Percentiles rank a stretch among this genome's conserved stretches.
Conservation (phyloP, 2,113 vertebrate species). For the Corvus cornix region DNA sequence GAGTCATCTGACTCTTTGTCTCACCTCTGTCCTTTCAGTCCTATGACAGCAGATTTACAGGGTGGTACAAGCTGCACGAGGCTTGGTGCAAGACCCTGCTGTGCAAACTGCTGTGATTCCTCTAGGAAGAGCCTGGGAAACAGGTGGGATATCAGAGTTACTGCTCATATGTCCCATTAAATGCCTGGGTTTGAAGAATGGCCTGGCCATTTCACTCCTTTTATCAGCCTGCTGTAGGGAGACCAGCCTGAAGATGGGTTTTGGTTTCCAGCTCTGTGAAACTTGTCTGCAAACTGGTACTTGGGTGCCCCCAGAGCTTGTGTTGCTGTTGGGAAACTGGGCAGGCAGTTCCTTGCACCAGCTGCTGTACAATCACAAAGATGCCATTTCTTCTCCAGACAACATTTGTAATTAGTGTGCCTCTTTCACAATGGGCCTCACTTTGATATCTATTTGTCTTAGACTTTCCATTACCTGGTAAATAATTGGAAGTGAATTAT, state of each 20-base stretch:
- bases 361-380: background rate
- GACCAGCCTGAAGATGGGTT: background rate
- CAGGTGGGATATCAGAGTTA: background rate
- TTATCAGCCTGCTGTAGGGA: background rate
- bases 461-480: background rate
- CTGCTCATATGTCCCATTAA: background rate
- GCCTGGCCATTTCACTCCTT: background rate
- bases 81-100: background rate
- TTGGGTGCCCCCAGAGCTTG: background rate
- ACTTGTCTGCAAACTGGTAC: background rate
- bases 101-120: background rate
- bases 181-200: background rate
- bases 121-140: background rate
- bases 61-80: background rate
- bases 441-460: background rate
- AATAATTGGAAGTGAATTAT: background rate
- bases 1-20: fast-evolving
- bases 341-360: background rate
- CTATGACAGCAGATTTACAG: background rate
- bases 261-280: background rate
- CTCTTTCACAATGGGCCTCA: background rate
- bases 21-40: background rate
- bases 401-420: background rate
- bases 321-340: background rate
- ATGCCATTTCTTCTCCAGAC: background rate